phyloP scores from a whole-genome alignment of 2,113 vertebrate genomes.

The Vanacampus margaritifer region DNA sequence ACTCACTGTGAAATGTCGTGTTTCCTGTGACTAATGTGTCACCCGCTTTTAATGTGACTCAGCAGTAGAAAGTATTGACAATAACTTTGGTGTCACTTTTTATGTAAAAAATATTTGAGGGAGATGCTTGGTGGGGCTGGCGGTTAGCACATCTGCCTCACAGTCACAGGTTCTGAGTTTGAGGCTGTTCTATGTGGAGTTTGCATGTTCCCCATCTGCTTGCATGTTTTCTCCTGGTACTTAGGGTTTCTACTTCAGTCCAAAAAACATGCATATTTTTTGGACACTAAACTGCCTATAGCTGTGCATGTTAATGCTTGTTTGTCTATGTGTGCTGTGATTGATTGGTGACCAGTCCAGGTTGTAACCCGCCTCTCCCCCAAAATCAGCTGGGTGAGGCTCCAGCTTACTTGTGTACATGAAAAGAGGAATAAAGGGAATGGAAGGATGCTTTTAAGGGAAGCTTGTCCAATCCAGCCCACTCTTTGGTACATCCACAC shows the following conservation, averaged over 20 bases:
- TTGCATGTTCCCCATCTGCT: not conserved
- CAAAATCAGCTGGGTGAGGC: no score
- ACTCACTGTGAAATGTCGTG: constrained; percentile 1
- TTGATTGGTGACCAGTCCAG: no score
- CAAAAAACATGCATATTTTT: no score
- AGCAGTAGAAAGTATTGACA: constrained; percentile 1
- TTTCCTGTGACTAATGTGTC: constrained; percentile 8
- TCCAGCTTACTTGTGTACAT: no score
- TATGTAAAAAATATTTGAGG: not conserved
- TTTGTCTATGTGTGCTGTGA: no score
- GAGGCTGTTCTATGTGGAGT: not conserved
- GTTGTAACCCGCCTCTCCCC: no score
- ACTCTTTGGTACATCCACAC: no score
- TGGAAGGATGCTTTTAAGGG: no score
- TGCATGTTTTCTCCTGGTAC: not conserved
- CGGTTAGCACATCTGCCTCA: not conserved
- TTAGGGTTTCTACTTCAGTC: not conserved
- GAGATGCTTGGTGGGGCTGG: not conserved
- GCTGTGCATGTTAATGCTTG: no score
- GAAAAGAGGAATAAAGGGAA: no score
- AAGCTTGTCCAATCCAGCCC: no score
- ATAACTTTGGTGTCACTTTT: not conserved
- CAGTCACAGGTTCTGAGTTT: not conserved
- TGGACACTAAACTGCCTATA: no score
- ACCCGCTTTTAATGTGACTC: constrained; percentile 1